These are phyloP conservation scores for Neopipo cinnamomea DNA, from an alignment of 2,113 vertebrate species.

Conservation along the genomic window DNA sequence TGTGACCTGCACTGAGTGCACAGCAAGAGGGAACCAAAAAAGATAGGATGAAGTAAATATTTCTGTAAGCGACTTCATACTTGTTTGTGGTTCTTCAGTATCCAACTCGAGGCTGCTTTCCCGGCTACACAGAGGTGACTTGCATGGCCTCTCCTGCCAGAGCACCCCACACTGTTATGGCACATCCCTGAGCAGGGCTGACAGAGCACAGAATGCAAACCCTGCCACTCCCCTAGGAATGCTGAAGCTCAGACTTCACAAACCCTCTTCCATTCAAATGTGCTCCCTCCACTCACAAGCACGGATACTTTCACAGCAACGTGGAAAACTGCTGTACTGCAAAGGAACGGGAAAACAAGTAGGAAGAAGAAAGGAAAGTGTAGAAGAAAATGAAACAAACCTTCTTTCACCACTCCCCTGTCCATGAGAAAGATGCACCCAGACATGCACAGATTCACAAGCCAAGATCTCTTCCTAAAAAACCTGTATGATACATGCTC, in stretches of 20 bases:
- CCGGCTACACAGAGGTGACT: neutral
- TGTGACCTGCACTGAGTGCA: neutral
- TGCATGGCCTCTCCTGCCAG: neutral
- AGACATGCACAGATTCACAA: neutral
- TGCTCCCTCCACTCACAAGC: neutral
- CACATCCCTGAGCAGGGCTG: neutral
- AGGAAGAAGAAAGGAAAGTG: slow-evolving; percentile 13
- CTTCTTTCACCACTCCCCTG: neutral
- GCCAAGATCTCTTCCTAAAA: neutral
- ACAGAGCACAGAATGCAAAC: neutral
- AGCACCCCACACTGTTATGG: neutral
- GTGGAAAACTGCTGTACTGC: neutral
- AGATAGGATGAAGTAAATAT: neutral
- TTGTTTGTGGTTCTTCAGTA: neutral
- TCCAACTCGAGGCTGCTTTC: neutral
- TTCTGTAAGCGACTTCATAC: neutral
- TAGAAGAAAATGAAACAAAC: neutral
- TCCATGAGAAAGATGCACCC: neutral
- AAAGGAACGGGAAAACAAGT: neutral
- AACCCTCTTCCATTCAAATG: neutral
- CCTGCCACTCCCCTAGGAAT: neutral
- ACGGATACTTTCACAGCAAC: neutral
- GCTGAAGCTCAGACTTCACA: neutral
- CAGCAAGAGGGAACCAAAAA: neutral
- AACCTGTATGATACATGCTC: neutral